phyloP scores from a whole-genome alignment of 2,113 vertebrate genomes.

The Grallaria varia region DNA sequence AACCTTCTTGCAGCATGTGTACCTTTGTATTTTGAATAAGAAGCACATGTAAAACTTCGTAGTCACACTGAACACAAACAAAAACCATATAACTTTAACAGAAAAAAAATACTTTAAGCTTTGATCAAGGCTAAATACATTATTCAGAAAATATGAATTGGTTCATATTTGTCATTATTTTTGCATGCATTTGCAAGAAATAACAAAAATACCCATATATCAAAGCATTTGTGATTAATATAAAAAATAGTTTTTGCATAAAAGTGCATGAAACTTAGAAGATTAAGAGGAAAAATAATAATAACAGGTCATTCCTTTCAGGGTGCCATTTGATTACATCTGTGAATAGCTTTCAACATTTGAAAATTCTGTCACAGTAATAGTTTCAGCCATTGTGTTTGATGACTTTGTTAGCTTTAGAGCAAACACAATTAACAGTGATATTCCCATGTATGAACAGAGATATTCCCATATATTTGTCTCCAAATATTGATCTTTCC shows the following conservation, averaged over 20 bases:
- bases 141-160: not conserved
- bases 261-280: not conserved
- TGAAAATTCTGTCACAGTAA: not conserved
- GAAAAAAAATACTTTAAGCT: not conserved
- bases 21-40: not conserved
- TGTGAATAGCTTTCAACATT: not conserved
- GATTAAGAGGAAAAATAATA: not conserved
- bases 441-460: not conserved
- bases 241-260: not conserved
- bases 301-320: not conserved
- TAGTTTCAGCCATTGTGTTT: not conserved
- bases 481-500: not conserved
- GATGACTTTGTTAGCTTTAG: not conserved
- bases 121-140: not conserved
- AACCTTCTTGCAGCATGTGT: not conserved
- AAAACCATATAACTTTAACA: not conserved
- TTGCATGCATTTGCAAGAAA: not conserved
- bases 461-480: not conserved
- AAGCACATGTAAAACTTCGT: not conserved
- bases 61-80: not conserved
- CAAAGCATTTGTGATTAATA: not conserved
- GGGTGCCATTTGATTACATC: not conserved
- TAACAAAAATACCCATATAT: not conserved
- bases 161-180: not conserved
- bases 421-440: not conserved